These are phyloP conservation scores for Lasiommata megera DNA, from an alignment of 2,888 invertebrate species.

Conservation along the genomic window DNA sequence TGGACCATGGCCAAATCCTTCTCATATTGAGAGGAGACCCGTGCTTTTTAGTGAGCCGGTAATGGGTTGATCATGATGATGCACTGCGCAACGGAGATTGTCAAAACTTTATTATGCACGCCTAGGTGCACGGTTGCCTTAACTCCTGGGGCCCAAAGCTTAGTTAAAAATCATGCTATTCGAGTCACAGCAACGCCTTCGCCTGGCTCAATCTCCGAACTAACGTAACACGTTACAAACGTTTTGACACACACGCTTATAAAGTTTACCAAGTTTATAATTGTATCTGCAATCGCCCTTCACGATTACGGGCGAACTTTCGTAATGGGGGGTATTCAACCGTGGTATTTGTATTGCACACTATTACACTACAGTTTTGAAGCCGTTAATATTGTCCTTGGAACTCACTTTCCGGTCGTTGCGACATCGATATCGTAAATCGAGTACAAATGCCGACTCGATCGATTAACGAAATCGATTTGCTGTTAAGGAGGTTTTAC, in stretches of 20 bases:
- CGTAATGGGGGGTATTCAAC: conserved; percentile 34
- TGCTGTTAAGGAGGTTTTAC: conserved; percentile 21
- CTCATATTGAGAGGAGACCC: too few relatives aligned
- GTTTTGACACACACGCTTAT: conserved; percentile 23
- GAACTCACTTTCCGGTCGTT: conserved; percentile 38
- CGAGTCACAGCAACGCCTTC: too few relatives aligned
- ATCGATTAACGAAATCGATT: conserved; percentile 23
- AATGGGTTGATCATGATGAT: too few relatives aligned
- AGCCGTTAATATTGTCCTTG: conserved; percentile 43
- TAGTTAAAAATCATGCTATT: too few relatives aligned
- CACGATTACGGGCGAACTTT: conserved; percentile 31
- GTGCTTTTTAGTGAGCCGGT: too few relatives aligned
- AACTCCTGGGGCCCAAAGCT: too few relatives aligned
- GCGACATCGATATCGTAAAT: conserved; percentile 36
- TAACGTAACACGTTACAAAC: conserved; percentile 6
- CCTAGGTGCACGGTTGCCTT: too few relatives aligned
- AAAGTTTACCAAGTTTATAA: conserved; percentile 12
- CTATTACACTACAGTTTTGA: conserved; percentile 36
- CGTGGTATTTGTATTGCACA: conserved; percentile 33
- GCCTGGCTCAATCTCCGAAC: background rate
- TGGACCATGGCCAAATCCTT: too few relatives aligned
- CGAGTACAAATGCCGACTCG: conserved; percentile 31
- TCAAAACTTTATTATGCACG: too few relatives aligned
- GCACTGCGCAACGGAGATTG: too few relatives aligned
- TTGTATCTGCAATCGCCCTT: conserved; percentile 27